phyloP scores from a whole-genome alignment of 2,888 invertebrate species.

The Tachina grossa region DNA sequence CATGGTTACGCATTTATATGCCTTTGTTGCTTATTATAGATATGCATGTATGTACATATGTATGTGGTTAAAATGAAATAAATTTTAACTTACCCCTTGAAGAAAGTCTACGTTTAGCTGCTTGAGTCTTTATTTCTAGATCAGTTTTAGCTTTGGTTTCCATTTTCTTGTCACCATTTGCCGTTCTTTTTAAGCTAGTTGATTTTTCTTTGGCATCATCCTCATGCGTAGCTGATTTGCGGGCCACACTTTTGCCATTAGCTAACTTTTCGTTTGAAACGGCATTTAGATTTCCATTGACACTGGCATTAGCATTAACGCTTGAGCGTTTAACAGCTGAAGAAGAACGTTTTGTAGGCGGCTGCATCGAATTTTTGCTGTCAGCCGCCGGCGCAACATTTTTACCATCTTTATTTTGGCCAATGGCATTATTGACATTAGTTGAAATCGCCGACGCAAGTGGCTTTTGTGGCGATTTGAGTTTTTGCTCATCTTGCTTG shows the following conservation, averaged over 20 bases:
- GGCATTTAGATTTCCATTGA: constrained; percentile 49
- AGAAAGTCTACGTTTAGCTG: constrained; percentile 77
- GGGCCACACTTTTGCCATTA: constrained; percentile 77
- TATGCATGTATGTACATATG: too few relatives aligned
- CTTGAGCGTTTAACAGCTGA: constrained; percentile 71
- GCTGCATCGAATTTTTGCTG: constrained; percentile 73
- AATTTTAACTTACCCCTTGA: constrained; percentile 76
- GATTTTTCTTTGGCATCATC: constrained; percentile 63
- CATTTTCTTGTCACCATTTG: constrained; percentile 65
- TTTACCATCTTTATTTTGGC: constrained; percentile 74
- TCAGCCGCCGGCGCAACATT: background rate
- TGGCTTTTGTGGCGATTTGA: constrained; percentile 79
- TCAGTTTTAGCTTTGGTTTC: constrained; percentile 70
- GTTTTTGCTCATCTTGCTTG: constrained; percentile 82
- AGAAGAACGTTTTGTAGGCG: constrained; percentile 74
- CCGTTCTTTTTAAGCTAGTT: constrained; percentile 49
- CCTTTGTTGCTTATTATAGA: background rate
- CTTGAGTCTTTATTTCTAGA: constrained; percentile 58
- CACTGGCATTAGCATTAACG: constrained; percentile 52
- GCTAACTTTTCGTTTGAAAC: constrained; percentile 52
- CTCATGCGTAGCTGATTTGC: constrained; percentile 75
- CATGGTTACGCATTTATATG: constrained; percentile 13
- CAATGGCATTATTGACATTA: constrained; percentile 60
- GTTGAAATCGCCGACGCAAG: constrained; percentile 18
- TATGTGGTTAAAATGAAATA: background rate